These are phyloP conservation scores for Oreochromis grahami DNA, from an alignment of 2,797 vertebrate genomes.

Conservation along the genomic window DNA sequence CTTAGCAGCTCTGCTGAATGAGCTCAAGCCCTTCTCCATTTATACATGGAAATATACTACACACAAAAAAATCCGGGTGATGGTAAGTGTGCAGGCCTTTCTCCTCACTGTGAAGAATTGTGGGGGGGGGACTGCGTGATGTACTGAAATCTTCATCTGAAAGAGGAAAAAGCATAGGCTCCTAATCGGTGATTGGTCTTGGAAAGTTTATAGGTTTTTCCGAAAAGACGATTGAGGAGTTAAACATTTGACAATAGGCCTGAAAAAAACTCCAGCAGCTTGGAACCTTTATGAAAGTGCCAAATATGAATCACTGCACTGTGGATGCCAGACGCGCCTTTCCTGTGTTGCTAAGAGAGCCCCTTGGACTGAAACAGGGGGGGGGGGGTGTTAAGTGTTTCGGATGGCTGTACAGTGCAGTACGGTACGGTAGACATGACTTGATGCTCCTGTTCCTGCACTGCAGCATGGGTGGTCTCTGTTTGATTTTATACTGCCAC, in stretches of 20 bases:
- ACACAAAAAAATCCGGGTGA: conserved; percentile 6
- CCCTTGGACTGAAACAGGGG: conserved; percentile 49
- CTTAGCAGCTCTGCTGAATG: conserved; percentile 32
- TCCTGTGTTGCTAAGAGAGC: conserved; percentile 81
- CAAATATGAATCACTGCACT: conserved; percentile 82
- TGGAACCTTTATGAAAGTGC: conserved; percentile 77
- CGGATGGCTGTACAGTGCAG: conserved; percentile 83
- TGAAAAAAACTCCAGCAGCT: conserved; percentile 61
- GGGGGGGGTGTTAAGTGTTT: conserved; percentile 76
- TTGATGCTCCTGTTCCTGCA: conserved; percentile 72
- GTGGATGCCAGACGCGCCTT: conserved; percentile 74
- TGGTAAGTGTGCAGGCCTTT: conserved; percentile 9
- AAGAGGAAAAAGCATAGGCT: conserved; percentile 40
- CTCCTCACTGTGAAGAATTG: conserved; percentile 1
- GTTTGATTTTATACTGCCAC: conserved; percentile 82
- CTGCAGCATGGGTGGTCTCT: conserved; percentile 90
- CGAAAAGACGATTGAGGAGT: conserved; percentile 44
- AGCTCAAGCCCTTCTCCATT: conserved; percentile 46
- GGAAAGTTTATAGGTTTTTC: conserved; percentile 72
- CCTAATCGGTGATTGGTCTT: conserved; percentile 60
- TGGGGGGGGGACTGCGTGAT: background rate
- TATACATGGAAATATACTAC: conserved; percentile 29
- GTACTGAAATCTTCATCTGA: conserved; percentile 27
- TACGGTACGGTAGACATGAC: conserved; percentile 72
- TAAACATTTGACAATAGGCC: conserved; percentile 55